A percentile compares a stretch with the other conserved stretches of the same genome.
Conservation (phyloP, 2,113 vertebrate genomes). For the Eurypyga helias region DNA sequence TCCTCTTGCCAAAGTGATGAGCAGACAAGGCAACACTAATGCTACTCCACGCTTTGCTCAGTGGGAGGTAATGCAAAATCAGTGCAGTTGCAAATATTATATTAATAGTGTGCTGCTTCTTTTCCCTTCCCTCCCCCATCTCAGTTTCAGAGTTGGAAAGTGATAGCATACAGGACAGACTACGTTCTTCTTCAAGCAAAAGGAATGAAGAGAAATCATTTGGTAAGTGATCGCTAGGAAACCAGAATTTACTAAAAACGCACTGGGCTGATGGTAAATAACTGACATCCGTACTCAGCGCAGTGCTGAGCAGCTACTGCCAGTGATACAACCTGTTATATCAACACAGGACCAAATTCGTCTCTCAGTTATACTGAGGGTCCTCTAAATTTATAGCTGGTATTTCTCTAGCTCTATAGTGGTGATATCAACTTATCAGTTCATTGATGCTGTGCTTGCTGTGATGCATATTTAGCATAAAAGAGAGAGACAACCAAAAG, state of each 20-base stretch:
- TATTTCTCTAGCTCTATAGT: background rate
- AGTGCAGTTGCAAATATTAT: background rate
- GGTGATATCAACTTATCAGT: background rate
- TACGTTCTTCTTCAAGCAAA: background rate
- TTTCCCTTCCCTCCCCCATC: background rate
- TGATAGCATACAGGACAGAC: background rate
- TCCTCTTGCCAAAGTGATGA: slow-evolving; percentile 49
- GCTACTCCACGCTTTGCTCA: slow-evolving; percentile 11
- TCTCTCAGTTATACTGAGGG: background rate
- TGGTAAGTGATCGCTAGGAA: background rate
- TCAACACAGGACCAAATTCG: background rate
- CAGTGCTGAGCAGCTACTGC: background rate
- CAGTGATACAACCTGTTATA: background rate
- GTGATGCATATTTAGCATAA: background rate
- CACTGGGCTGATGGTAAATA: background rate
- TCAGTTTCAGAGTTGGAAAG: background rate
- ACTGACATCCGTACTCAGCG: background rate
- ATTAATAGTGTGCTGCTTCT: background rate
- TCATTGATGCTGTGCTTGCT: background rate
- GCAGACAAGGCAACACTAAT: slow-evolving; percentile 28
- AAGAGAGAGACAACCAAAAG: background rate
- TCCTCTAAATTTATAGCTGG: background rate
- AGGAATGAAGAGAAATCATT: background rate
- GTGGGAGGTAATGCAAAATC: slow-evolving; percentile 17
- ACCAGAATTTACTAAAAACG: background rate